Evolutionary conservation across 2,113 vertebrate species (phyloP).

Genomic region (Sphaerodactylus townsendi): DNA sequence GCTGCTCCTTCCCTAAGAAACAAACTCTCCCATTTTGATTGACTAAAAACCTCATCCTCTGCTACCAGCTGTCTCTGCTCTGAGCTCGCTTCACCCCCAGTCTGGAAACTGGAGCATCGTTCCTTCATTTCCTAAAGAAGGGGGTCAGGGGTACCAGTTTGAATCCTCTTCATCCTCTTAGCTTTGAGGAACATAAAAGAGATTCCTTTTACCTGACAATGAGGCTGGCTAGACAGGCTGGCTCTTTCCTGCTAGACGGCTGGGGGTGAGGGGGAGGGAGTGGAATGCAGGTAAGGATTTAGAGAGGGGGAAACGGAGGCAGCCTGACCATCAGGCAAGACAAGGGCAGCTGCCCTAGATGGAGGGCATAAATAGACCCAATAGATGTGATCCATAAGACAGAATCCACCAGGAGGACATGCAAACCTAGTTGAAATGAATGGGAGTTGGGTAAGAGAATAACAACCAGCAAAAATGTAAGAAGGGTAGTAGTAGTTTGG

Average conservation of each 20-base stretch:
- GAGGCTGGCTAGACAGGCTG: not conserved
- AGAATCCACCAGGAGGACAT: too few species aligned
- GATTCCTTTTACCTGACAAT: not conserved
- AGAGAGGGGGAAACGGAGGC: not conserved
- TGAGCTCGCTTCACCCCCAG: not conserved
- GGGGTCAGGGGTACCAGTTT: not conserved
- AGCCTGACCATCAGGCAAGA: too few species aligned
- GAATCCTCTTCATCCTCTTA: not conserved
- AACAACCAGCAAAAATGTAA: too few species aligned
- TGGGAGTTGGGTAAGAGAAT: too few species aligned
- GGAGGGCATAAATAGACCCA: too few species aligned
- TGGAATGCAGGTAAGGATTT: not conserved
- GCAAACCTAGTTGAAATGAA: too few species aligned
- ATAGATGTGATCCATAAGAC: too few species aligned
- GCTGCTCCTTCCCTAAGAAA: not conserved
- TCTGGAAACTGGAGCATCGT: not conserved
- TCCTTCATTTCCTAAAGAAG: not conserved
- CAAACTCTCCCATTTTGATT: not conserved
- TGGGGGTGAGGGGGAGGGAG: too few species aligned
- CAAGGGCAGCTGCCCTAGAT: too few species aligned
- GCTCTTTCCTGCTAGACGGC: not conserved
- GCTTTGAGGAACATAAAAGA: not conserved
- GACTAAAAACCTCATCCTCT: not conserved
- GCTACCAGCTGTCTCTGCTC: not conserved
- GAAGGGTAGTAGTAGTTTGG: too few species aligned